These are phyloP conservation scores for Eurois occulta DNA, from an alignment of 2,888 invertebrate species.

Conservation along the genomic window DNA sequence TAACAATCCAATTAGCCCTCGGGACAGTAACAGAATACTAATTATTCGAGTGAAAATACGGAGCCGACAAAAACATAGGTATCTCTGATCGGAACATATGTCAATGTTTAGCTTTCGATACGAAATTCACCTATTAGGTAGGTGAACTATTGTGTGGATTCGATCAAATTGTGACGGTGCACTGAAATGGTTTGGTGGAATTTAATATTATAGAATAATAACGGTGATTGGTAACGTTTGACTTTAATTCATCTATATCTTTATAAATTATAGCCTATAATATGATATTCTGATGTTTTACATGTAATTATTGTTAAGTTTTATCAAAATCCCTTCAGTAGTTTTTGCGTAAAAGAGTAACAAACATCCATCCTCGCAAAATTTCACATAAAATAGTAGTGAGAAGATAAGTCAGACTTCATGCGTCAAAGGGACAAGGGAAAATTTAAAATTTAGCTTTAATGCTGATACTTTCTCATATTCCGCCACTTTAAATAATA, in stretches of 20 bases:
- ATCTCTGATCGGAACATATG: conserved; percentile 34
- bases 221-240: neutral
- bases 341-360: neutral
- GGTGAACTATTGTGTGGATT: neutral
- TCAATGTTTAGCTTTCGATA: conserved; percentile 31
- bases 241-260: neutral
- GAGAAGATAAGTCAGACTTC: neutral
- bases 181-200: neutral
- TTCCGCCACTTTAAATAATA: neutral
- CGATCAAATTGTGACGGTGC: neutral
- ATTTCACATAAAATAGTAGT: neutral
- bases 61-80: conserved; percentile 61
- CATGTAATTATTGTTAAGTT: neutral
- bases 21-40: conserved; percentile 79
- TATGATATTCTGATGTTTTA: neutral
- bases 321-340: neutral
- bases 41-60: conserved; percentile 72
- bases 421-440: neutral
- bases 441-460: neutral
- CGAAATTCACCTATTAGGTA: conserved; percentile 24
- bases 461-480: neutral
- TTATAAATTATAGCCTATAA: neutral
- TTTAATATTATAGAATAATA: neutral
- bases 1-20: conserved; percentile 80
- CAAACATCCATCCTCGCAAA: neutral